A percentile compares a stretch with the other conserved stretches of the same genome.
These are phyloP conservation scores for Caenorhabditis sp. DNA, from an alignment of 2,888 invertebrate genomes.

Conservation along the genomic window DNA sequence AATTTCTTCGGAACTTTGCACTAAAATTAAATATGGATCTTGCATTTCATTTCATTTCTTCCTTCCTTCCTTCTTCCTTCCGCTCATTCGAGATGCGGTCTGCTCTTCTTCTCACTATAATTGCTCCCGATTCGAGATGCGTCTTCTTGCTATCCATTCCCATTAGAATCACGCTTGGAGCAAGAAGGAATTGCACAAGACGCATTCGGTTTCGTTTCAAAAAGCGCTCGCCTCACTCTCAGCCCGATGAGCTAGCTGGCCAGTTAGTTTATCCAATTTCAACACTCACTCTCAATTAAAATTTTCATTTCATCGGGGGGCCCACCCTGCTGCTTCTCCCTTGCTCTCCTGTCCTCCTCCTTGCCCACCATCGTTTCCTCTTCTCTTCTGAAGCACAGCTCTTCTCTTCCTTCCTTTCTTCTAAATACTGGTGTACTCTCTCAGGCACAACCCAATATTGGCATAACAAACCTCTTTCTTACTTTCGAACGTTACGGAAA, in stretches of 20 bases:
- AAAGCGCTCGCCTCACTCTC: slow-evolving; percentile 46
- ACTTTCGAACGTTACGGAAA: slow-evolving; percentile 33
- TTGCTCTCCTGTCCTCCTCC: slow-evolving; percentile 17
- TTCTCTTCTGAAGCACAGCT: slow-evolving; percentile 30
- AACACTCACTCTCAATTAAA: slow-evolving; percentile 65
- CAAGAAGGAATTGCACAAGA: slow-evolving; percentile 9
- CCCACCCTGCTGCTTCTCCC: slow-evolving; percentile 15
- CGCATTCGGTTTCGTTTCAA: slow-evolving; percentile 46
- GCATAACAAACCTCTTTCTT: slow-evolving; percentile 34
- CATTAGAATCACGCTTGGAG: slow-evolving; percentile 61
- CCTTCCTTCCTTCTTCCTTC: too few species aligned
- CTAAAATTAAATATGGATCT: slow-evolving; percentile 63
- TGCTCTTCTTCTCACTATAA: slow-evolving; percentile 59
- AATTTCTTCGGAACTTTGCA: slow-evolving; percentile 5
- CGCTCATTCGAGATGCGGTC: slow-evolving; percentile 35
- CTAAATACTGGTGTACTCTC: slow-evolving; percentile 44
- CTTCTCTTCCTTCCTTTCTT: slow-evolving; percentile 42
- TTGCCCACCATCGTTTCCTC: slow-evolving; percentile 20
- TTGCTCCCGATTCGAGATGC: slow-evolving; percentile 29
- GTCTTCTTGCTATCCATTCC: slow-evolving; percentile 17
- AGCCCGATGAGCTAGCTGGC: slow-evolving; percentile 23
- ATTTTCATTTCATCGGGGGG: slow-evolving; percentile 59
- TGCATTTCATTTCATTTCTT: slow-evolving; percentile 28
- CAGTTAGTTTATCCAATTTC: slow-evolving; percentile 65
- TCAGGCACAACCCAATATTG: slow-evolving; percentile 52